A percentile compares a stretch with the other conserved stretches of the same genome.
Conservation (phyloP, 2,888 invertebrate genomes). For the Phorcus lineatus region DNA sequence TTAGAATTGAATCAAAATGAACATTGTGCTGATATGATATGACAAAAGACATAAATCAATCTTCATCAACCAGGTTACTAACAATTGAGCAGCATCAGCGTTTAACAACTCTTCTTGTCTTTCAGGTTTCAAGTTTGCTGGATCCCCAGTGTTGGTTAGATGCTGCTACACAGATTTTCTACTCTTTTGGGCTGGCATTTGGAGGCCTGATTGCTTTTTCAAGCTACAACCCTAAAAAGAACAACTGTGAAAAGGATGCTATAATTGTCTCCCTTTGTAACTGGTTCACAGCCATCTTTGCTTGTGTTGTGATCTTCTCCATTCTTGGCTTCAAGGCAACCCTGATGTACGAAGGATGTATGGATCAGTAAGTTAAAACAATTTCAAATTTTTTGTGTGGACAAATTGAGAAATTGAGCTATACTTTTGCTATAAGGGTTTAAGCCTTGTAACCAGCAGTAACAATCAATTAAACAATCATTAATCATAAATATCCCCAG, state of each 20-base stretch:
- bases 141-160: slow-evolving; percentile 96
- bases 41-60: too few species aligned
- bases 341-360: slow-evolving; percentile 62
- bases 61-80: too few species aligned
- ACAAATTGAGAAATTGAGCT: too few species aligned
- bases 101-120: slow-evolving; percentile 75
- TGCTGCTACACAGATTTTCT: slow-evolving; percentile 97
- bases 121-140: slow-evolving; percentile 87
- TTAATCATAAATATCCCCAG: too few species aligned
- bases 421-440: too few species aligned
- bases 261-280: slow-evolving; percentile 93
- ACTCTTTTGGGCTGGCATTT: slow-evolving; percentile 95
- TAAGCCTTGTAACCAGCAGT: too few species aligned
- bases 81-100: too few species aligned
- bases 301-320: slow-evolving; percentile 94
- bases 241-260: slow-evolving; percentile 95
- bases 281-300: slow-evolving; percentile 94
- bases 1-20: too few species aligned
- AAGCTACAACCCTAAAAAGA: slow-evolving; percentile 94
- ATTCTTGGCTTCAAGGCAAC: slow-evolving; percentile 97
- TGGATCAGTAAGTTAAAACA: slow-evolving; percentile 55
- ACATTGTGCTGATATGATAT: too few species aligned
- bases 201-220: slow-evolving; percentile 96
- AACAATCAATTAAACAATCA: too few species aligned
- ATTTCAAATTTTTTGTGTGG: too few species aligned